Base-by-base conservation (phyloP, 2,113 vertebrate genomes). In the Perca fluviatilis region DNA sequence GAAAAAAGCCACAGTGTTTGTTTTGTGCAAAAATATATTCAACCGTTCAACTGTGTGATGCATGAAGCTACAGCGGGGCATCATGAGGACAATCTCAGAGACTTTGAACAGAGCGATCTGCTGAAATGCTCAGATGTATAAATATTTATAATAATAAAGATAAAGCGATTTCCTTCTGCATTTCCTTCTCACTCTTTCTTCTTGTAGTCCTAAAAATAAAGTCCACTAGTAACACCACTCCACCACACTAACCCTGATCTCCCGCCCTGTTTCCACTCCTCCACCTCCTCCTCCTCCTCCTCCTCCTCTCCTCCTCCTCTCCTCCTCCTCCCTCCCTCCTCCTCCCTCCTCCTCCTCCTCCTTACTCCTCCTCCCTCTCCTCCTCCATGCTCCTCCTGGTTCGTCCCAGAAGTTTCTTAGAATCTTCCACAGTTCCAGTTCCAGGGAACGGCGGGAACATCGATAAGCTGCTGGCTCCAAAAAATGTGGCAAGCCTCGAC, bases 381-480 rank as follows among this genome's bases (percentile, higher is more conserved):
- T 71, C 74, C 58, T 77, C 63, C 51, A 27, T 64, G 50, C 57
- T 77, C 69, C 40, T 68, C 49, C 71, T 23, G 51, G 5, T 49
- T 57, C 43, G 79, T 86, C 81, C 82, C 74, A 71, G 11, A 72
- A 69, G 80, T 92, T 43, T 92, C 89, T 27, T 67, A 89, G 91
- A 90, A 92, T 84, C 83, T 51, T 74, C 33, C 66, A 40, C 82
- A 85, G 80, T 86, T 87, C 46, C 43, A 86, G 70, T 86, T 92
- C 78, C 84, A 84, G 68, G 61, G 84, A 91, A 90, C 25, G 73
- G 23, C 3, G 23, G 77, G 84, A 90, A 88, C 40, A 21, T 69
- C 6, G 18, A 65, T 57, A 54, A 18, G 66, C 79, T 85, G 77
- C 83, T 72, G 65, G 72, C 71, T 84, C 74, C 64, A 61, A n/a